Evolutionary conservation across 2,113 vertebrate genomes (phyloP).

Genomic region (Catagonus wagneri): DNA sequence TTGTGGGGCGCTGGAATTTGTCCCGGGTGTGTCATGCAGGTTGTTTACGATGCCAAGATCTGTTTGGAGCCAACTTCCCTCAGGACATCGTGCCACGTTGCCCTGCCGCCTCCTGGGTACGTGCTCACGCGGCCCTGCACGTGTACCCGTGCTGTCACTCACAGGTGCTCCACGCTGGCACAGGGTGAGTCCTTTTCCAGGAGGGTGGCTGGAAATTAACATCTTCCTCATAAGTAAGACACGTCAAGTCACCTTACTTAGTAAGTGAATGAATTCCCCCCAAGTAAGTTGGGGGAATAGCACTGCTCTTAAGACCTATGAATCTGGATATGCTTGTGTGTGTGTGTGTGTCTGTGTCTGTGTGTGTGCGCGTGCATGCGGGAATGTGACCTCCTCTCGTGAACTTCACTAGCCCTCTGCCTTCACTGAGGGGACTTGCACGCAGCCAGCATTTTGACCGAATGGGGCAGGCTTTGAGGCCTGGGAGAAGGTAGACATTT

Average conservation of each 20-base stretch:
- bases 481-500: background rate
- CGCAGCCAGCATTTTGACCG: background rate
- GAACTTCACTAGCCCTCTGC: background rate
- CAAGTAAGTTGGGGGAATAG: background rate
- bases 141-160: accelerated
- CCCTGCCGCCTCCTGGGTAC: accelerated
- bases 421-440: background rate
- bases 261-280: background rate
- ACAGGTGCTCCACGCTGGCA: background rate
- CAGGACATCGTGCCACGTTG: background rate
- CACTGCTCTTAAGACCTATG: background rate
- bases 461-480: background rate
- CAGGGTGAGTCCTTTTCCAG: background rate
- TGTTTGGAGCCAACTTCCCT: background rate
- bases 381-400: background rate
- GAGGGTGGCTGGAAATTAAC: background rate
- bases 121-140: background rate
- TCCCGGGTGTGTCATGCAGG: background rate
- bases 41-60: background rate
- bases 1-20: background rate
- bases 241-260: background rate
- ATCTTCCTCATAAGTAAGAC: background rate
- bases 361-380: background rate
- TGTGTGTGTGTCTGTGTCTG: background rate
- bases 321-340: background rate